Base-by-base conservation (phyloP, 2,888 invertebrate genomes). In the Eupithecia tripunctaria region DNA sequence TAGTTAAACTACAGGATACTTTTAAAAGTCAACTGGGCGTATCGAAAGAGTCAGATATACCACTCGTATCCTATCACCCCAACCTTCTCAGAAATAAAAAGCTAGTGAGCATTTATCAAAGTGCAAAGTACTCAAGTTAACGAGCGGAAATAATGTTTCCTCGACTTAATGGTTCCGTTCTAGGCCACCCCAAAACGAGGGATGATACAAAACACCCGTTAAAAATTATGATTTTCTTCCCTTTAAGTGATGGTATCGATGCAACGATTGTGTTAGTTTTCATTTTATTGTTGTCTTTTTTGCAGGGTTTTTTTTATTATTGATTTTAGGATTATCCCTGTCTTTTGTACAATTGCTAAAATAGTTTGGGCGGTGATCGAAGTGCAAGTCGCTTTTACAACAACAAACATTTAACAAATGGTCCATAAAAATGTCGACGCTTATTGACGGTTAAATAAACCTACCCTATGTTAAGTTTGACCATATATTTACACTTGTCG, bases 101-200 rank as follows among this genome's bases (percentile, higher is more conserved):
- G 86, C 87, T 88, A 89, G 88, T 89, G 85, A 90, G 89, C 91
- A 92, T 93, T 91, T 90, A 91, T 92, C 91, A 92, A 91, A 90
- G 88, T 85, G 89, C 86, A 89, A 89, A 91, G 90, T 89, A 86
- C 89, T 91, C 82, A 86, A 89, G 84, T 92, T 93, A 93, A 93
- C 92, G 91, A 91, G 91, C 93, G 93, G 93, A 94, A 92, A 89
- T 90, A 89, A 92, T 91, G 90, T 89, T 92, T 92, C 93, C 93
- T 92, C 87, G 84, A 85, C 83, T 86, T 93, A 92, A 93, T 92
- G 92, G 92, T 90, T 89, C 89, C 89, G 89, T 83, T 84, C 81
- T 78, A 74, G 80, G 82, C 85, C 79, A 85, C 84, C 82, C 82
- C 82, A 82, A 80, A 82, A 72, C 76, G 81, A 81, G 85, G 88